phyloP scores from a whole-genome alignment of 2,113 vertebrate species.

The Odontesthes bonariensis region DNA sequence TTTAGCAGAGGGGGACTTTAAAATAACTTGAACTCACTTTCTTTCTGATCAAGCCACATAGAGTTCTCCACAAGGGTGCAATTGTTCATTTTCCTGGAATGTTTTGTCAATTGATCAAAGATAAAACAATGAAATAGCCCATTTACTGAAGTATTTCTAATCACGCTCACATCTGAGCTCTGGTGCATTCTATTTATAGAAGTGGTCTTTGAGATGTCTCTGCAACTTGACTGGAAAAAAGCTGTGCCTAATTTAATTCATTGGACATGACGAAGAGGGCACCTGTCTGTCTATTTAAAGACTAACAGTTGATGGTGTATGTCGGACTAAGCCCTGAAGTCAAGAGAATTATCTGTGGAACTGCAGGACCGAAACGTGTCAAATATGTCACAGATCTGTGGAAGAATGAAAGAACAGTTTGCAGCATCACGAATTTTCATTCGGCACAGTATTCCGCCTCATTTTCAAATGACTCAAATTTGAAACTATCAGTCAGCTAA shows the following conservation, averaged over 20 bases:
- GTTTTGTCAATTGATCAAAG: background rate
- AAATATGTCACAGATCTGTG: no score
- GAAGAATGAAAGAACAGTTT: no score
- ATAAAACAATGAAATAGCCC: no score
- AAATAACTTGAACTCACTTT: background rate
- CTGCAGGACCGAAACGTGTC: no score
- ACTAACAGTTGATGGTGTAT: background rate
- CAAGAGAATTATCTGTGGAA: background rate
- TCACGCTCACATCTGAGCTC: background rate
- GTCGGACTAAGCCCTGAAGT: background rate
- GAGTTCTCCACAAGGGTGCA: no score
- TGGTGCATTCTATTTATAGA: background rate
- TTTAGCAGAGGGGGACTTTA: no score
- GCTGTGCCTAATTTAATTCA: slow-evolving; percentile 3
- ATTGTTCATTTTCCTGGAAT: background rate
- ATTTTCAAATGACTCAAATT: no score
- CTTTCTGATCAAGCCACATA: background rate
- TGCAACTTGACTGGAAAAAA: background rate
- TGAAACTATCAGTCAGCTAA: no score
- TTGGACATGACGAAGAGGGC: background rate
- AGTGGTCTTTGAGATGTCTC: background rate
- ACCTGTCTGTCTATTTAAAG: background rate
- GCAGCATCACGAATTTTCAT: no score
- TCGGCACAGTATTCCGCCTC: no score
- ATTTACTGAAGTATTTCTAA: background rate